phyloP scores from a whole-genome alignment of 2,888 invertebrate genomes.

The Pocota personata region DNA sequence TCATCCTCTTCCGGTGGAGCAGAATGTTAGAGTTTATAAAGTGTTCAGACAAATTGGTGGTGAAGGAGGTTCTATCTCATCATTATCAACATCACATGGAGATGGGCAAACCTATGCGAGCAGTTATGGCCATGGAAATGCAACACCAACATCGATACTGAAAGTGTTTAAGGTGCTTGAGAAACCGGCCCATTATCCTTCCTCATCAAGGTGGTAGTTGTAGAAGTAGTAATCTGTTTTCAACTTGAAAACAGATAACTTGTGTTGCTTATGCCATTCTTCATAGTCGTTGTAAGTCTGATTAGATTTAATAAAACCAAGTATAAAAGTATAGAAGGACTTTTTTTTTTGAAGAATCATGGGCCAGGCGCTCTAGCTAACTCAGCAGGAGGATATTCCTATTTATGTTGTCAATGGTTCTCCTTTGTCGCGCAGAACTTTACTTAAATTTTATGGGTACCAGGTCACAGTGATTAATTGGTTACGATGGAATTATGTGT shows the following conservation, averaged over 20 bases:
- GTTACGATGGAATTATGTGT: no score
- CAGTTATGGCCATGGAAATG: neutral
- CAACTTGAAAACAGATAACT: neutral
- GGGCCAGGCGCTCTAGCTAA: no score
- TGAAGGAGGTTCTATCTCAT: neutral
- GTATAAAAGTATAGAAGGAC: neutral
- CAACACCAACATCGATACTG: neutral
- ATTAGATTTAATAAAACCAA: constrained; percentile 12
- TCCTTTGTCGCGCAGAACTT: no score
- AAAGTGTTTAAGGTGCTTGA: neutral
- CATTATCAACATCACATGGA: neutral
- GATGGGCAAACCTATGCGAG: neutral
- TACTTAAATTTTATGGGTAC: no score
- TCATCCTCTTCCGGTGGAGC: neutral
- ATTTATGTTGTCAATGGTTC: no score
- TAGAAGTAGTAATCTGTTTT: no score
- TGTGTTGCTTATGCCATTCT: neutral
- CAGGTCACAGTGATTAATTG: no score
- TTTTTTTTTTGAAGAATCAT: no score
- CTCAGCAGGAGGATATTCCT: no score
- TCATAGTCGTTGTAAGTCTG: constrained; percentile 19
- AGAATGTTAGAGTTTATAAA: neutral
- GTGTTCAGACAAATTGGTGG: neutral
- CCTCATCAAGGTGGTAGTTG: neutral
- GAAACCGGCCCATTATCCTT: neutral